These are phyloP conservation scores for Bolborhynchus lineola DNA, from an alignment of 2,113 vertebrate species.

Conservation along the genomic window DNA sequence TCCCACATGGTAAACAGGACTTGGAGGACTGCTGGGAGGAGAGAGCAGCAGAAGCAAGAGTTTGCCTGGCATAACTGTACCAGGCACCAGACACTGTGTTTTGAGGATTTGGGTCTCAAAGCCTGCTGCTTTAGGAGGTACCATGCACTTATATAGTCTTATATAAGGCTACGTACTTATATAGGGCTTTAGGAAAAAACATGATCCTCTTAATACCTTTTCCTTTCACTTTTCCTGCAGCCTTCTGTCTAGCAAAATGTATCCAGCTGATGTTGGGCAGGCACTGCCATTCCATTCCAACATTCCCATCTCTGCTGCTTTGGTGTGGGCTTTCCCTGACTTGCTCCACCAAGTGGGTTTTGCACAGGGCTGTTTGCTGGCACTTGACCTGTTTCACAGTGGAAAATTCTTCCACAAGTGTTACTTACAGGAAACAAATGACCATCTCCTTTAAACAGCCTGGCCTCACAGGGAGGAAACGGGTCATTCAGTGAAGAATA, in stretches of 20 bases:
- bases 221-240: not conserved
- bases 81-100: not conserved
- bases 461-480: not conserved
- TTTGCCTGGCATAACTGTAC: not conserved
- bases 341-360: not conserved
- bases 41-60: not conserved
- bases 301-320: not conserved
- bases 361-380: not conserved
- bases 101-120: not conserved
- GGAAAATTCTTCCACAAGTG: conserved; percentile 47
- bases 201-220: not conserved
- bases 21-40: not conserved
- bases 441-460: conserved; percentile 34
- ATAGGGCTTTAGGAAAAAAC: not conserved
- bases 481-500: conserved; percentile 28
- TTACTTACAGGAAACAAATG: conserved; percentile 44
- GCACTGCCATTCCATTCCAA: not conserved
- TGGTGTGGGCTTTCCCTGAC: not conserved
- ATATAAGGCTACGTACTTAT: too few relatives aligned
- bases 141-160: not conserved
- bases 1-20: not conserved
- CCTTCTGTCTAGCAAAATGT: fast-evolving
- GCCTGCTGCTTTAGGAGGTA: not conserved
- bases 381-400: conserved; percentile 5
- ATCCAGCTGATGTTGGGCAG: not conserved